A percentile compares a stretch with the other conserved stretches of the same genome.
Evolutionary conservation across 2,888 invertebrate genomes (phyloP).

Genomic region (Zonitis immaculata): DNA sequence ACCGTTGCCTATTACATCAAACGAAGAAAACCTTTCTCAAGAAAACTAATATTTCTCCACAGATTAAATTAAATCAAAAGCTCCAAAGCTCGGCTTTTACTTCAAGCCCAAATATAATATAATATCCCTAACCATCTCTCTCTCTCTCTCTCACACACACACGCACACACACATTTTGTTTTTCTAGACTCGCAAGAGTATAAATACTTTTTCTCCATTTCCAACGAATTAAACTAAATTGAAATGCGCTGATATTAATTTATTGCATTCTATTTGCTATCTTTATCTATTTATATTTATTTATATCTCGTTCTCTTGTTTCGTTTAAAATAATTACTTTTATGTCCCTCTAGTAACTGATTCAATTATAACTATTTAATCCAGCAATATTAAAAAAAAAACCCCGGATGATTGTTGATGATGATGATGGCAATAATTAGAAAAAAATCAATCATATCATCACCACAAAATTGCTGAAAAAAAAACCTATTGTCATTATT

Average conservation of each 20-base stretch:
- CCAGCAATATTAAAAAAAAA: conserved; percentile 2
- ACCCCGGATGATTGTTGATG: neutral
- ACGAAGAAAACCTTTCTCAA: conserved; percentile 40
- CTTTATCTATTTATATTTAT: conserved; percentile 19
- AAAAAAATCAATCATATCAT: neutral
- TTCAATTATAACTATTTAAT: conserved; percentile 18
- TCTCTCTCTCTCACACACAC: too few species aligned
- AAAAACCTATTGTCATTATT: conserved; percentile 24
- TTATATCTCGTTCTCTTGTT: conserved; percentile 9
- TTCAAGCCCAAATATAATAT: conserved; percentile 44
- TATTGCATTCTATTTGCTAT: conserved; percentile 39
- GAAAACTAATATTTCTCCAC: conserved; percentile 48
- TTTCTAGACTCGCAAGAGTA: conserved; percentile 39
- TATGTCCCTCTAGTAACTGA: conserved; percentile 18
- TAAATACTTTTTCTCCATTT: conserved; percentile 48
- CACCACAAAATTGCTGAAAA: neutral
- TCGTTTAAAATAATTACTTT: conserved; percentile 31
- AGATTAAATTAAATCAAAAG: conserved; percentile 51
- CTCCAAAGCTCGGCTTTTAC: conserved; percentile 36
- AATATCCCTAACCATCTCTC: conserved; percentile 42
- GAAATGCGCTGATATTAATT: conserved; percentile 48
- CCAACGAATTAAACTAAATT: conserved; percentile 49
- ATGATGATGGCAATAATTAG: neutral
- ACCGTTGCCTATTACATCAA: conserved; percentile 36
- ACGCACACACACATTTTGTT: too few species aligned